phyloP scores from a whole-genome alignment of 1,140 invertebrate species.

The Drosophila sulfurigaster region DNA sequence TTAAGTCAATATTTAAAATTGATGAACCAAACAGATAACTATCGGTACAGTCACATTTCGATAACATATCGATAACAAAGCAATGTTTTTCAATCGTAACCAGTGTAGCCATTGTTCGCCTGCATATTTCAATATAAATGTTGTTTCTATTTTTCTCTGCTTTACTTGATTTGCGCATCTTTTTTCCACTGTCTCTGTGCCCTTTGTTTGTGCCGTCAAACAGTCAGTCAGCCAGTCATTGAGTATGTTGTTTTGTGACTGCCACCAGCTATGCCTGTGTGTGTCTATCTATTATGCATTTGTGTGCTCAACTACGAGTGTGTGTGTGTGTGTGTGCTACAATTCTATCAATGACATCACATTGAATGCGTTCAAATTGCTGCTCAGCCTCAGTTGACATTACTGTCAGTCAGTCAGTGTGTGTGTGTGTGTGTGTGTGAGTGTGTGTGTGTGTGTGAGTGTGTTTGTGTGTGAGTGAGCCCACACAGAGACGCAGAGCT shows the following conservation, averaged over 20 bases:
- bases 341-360: constrained; percentile 67
- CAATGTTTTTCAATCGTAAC: too few relatives aligned
- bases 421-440: constrained; percentile 6
- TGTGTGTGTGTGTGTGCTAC: constrained; percentile 29
- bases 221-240: constrained; percentile 26
- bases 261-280: constrained; percentile 47
- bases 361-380: constrained; percentile 64
- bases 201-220: constrained; percentile 40
- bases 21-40: background rate
- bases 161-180: background rate
- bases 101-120: too few relatives aligned
- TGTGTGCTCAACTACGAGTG: background rate
- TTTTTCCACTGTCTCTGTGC: background rate
- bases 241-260: constrained; percentile 56
- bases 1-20: background rate
- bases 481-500: constrained; percentile 18
- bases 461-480: constrained; percentile 9
- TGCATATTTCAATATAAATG: too few relatives aligned
- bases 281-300: constrained; percentile 43
- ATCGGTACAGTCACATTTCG: background rate
- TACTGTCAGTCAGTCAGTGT: background rate
- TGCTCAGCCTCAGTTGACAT: constrained; percentile 28
- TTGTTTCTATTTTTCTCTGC: too few relatives aligned
- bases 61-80: constrained; percentile 1
- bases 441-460: constrained; percentile 7